Base-by-base conservation (phyloP, 2,888 invertebrate genomes). In the Pachycephus smyrnensis region DNA sequence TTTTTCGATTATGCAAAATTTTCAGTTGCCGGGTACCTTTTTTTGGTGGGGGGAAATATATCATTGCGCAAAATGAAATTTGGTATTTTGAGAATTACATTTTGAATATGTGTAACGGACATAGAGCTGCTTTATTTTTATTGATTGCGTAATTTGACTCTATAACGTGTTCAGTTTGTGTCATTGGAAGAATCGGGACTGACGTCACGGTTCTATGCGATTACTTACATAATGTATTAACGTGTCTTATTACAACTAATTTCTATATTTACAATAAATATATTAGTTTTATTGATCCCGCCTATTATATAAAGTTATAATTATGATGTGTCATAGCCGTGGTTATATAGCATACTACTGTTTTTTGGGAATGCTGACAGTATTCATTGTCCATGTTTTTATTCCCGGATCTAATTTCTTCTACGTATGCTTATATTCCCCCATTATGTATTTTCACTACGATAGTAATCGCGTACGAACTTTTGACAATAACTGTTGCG, bases 251-350 rank as follows among this genome's bases (percentile, higher is more conserved):
- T 12, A 2, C 55, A 55, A 55, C 55, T 33, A 32, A 74, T 74
- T 12, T 76, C 79, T 76, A 79, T 76, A 76, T 79, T 76, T 76
- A 79, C 76, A 79, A 76, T 79, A 76, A 76, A 76, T 79, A 79
- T 79, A 79, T 79, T 88, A 87, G 81, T 86, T 80, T 89, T 85
- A 88, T 90, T 89, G 90, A 90, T 90, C 89, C 90, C 89, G 84
- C 88, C 87, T 90, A 89, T 87, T 86, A 87, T 88, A 87, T 88
- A 88, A 87, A 88, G 84, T 90, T 90, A 90, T 84, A 86, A 84
- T 87, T 88, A 89, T 89, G 89, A 89, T 89, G 89, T 89, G 88
- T 89, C 89, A 85, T 88, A 88, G 86, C 87, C 83, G 82, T 87
- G 86, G 84, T 87, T 84, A 55, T 81, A 78, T 80, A 85, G 83